A percentile compares a stretch with the other conserved stretches of the same genome.
phyloP scores from a whole-genome alignment of 2,888 invertebrate genomes.

The Hirudinaria manillensis region DNA sequence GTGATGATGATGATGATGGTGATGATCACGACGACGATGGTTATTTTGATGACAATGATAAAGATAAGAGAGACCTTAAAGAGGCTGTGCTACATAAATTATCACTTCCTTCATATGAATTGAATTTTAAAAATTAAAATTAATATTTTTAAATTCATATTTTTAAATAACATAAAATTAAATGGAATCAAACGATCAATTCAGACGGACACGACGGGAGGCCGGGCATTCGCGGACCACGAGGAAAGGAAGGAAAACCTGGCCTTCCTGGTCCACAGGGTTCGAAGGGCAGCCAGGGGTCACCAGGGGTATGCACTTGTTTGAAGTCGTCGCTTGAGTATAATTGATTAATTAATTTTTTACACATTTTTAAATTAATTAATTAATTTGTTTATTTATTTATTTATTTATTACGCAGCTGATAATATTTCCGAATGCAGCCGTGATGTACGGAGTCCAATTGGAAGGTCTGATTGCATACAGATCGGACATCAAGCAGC shows the following conservation, averaged over 20 bases:
- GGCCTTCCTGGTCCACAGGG: conserved; percentile 33
- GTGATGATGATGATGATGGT: too few species aligned
- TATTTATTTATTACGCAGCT: conserved; percentile 32
- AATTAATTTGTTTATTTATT: background rate
- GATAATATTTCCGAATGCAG: conserved; percentile 39
- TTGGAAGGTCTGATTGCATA: conserved; percentile 41
- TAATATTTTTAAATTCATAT: background rate
- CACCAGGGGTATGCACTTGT: conserved; percentile 37
- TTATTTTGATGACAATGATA: too few species aligned
- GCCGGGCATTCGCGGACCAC: conserved; percentile 16
- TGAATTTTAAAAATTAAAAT: background rate
- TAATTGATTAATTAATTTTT: background rate
- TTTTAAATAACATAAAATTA: background rate
- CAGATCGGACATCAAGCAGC: conserved; percentile 39
- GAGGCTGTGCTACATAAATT: background rate
- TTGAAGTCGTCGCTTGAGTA: background rate
- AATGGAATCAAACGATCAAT: background rate
- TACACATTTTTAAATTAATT: too few species aligned
- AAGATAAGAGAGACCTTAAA: too few species aligned
- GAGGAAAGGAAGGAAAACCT: conserved; percentile 21
- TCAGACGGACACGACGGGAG: conserved; percentile 20
- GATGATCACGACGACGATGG: too few species aligned
- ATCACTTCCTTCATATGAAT: background rate
- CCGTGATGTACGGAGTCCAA: conserved; percentile 38
- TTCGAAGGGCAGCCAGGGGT: conserved; percentile 34